Evolutionary conservation across 1,140 invertebrate species (phyloP), one percentile per base, ranked within the genome.

Genomic region (Argopecten irradians): DNA sequence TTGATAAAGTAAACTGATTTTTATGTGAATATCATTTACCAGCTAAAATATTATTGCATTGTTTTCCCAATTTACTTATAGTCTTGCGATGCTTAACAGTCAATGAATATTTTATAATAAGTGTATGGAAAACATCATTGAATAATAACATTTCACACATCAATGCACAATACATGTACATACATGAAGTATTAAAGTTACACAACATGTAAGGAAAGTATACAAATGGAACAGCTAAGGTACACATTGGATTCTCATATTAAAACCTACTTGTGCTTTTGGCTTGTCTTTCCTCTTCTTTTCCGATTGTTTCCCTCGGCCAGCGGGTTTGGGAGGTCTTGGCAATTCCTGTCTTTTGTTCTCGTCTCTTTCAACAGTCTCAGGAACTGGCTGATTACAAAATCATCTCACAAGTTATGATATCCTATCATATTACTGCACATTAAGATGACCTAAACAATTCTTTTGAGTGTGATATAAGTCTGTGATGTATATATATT

Each of bases 241-340:
- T 82, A 28, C 14, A n/a, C 9, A 11, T 0, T 13, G 32, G 19
- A 32, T 39, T 83, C 33, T 34, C 55, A 55, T 33, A 55, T 14
- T 3, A 11, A 16, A 34, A 28, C 83, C 22, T 85, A 90, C 89
- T 85, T 90, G 89, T 82, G 85, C 89, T 46, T 82, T 87, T 33
- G 84, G 87, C 34, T 84, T 39, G 84, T 90, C 89, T 84, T 83
- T 82, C 1, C 82, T 82, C 34, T 71, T 82, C 84, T 90, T 90
- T n/a, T 71, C 82, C 43, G 82, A 85, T n/a, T 85, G 84, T 83
- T 87, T 90, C 34, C 89, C 89, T 55, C 89, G 71, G 32, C 89
- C 85, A 84, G 83, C 82, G 35, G 89, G 36, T 82, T 88, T 88
- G 28, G 85, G 87, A 39, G 87, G 84, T 82, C 82, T 86, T 34